These are phyloP conservation scores for Pandemis cinnamomeana DNA, from an alignment of 2,888 invertebrate genomes.

Conservation along the genomic window DNA sequence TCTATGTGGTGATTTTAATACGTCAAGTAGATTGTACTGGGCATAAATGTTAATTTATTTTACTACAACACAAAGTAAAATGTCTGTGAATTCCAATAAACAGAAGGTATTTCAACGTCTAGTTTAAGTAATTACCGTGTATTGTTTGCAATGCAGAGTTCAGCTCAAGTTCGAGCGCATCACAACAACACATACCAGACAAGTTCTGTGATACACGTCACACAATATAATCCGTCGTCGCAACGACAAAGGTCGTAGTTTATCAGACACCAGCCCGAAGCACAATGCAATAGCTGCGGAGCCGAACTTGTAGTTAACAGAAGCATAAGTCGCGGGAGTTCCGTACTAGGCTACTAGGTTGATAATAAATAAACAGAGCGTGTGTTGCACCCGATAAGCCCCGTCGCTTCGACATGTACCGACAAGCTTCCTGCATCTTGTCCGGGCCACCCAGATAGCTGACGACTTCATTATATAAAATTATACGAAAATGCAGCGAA, in stretches of 20 bases:
- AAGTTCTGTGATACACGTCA: slow-evolving; percentile 38
- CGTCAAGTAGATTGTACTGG: too few species aligned
- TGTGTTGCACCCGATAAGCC: slow-evolving; percentile 79
- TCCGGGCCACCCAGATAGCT: slow-evolving; percentile 54
- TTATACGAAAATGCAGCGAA: slow-evolving; percentile 71
- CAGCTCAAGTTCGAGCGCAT: slow-evolving; percentile 28
- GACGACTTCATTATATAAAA: slow-evolving; percentile 64
- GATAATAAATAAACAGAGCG: slow-evolving; percentile 80
- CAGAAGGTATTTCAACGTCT: slow-evolving; percentile 16
- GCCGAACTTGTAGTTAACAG: slow-evolving; percentile 51
- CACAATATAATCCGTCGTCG: slow-evolving; percentile 49
- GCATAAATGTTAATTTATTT: too few species aligned
- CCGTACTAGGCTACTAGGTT: slow-evolving; percentile 65
- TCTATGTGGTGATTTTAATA: too few species aligned
- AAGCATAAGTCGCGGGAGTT: slow-evolving; percentile 52
- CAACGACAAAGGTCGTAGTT: slow-evolving; percentile 47
- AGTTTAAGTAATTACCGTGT: slow-evolving; percentile 24
- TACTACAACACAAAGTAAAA: too few species aligned
- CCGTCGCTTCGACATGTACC: slow-evolving; percentile 46
- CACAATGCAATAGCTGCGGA: slow-evolving; percentile 57
- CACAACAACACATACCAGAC: slow-evolving; percentile 34
- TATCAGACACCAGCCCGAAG: slow-evolving; percentile 47
- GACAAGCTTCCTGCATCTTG: slow-evolving; percentile 48
- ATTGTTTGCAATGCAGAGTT: slow-evolving; percentile 17
- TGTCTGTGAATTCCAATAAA: background rate